Conservation (phyloP, 2,888 invertebrate genomes). For the Villa cingulata region DNA sequence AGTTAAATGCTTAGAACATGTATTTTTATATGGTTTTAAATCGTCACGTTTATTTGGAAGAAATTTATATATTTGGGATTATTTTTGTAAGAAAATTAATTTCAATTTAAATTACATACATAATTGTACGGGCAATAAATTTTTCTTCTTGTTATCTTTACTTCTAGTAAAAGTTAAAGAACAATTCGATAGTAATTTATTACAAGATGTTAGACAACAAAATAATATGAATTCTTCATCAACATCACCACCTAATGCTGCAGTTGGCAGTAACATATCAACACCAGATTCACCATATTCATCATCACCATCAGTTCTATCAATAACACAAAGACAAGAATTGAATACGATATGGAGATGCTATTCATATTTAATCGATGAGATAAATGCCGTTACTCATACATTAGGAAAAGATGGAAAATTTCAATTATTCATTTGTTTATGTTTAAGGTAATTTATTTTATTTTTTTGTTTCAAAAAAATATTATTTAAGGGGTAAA, state of each 20-base stretch:
- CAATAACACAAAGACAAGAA: slow-evolving; percentile 33
- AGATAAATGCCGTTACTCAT: slow-evolving; percentile 71
- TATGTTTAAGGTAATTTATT: slow-evolving; percentile 65
- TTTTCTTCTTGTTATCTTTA: background rate
- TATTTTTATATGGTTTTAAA: slow-evolving; percentile 90
- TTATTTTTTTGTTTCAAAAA: too few species aligned
- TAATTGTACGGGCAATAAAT: background rate
- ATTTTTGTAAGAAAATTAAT: slow-evolving; percentile 55
- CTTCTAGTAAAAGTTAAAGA: slow-evolving; percentile 44
- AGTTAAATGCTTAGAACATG: slow-evolving; percentile 84
- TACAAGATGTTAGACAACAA: slow-evolving; percentile 16
- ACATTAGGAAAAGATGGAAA: slow-evolving; percentile 87
- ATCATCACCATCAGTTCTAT: slow-evolving; percentile 13
- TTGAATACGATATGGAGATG: slow-evolving; percentile 67
- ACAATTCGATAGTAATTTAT: slow-evolving; percentile 56
- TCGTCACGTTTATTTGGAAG: slow-evolving; percentile 83
- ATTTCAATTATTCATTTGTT: slow-evolving; percentile 91
- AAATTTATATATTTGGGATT: slow-evolving; percentile 97
- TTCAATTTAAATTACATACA: too few species aligned
- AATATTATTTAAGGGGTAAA: too few species aligned
- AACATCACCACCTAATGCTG: slow-evolving; percentile 24
- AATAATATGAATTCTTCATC: background rate
- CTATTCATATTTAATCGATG: slow-evolving; percentile 78
- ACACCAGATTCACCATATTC: slow-evolving; percentile 16
- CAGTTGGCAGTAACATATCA: slow-evolving; percentile 35